phyloP scores from a whole-genome alignment of 1,140 invertebrate species.

The Achatina immaculata region DNA sequence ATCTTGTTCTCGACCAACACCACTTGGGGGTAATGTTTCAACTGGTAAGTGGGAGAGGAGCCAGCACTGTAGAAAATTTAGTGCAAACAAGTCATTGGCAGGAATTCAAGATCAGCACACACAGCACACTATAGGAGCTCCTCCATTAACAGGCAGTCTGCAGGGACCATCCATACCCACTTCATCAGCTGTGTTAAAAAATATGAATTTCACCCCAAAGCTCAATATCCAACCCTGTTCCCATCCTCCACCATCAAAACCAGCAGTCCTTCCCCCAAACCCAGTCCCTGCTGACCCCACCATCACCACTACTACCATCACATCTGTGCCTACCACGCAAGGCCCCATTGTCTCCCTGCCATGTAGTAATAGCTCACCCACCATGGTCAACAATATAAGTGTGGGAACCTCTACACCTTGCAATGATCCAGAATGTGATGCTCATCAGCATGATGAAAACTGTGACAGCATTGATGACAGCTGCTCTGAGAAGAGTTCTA shows the following conservation, averaged over 20 bases:
- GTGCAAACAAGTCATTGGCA: not conserved
- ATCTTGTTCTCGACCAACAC: conserved; percentile 59
- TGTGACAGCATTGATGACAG: conserved; percentile 71
- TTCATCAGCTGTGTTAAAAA: not conserved
- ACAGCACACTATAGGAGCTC: not conserved
- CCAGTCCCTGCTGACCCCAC: not conserved
- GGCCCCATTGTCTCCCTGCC: not conserved
- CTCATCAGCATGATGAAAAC: conserved; percentile 65
- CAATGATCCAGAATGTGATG: conserved; percentile 65
- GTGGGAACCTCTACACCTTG: conserved; percentile 65
- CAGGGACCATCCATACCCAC: conserved; percentile 7
- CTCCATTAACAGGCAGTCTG: not conserved
- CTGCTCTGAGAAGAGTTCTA: conserved; percentile 75
- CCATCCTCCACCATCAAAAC: not conserved
- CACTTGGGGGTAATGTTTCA: conserved; percentile 59
- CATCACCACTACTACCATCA: not conserved
- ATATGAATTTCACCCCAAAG: not conserved
- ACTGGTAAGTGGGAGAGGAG: conserved; percentile 28
- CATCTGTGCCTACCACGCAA: not conserved
- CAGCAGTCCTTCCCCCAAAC: not conserved
- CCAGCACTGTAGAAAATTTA: conserved; percentile 27
- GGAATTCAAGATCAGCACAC: conserved; percentile 6
- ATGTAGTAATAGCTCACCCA: conserved; percentile 42
- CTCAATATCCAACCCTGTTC: conserved; percentile 1
- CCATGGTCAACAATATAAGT: conserved; percentile 62